Evolutionary conservation across 1,140 invertebrate species (phyloP), one percentile per base, ranked within the genome.

Genomic region (Neodiprion virginianus): DNA sequence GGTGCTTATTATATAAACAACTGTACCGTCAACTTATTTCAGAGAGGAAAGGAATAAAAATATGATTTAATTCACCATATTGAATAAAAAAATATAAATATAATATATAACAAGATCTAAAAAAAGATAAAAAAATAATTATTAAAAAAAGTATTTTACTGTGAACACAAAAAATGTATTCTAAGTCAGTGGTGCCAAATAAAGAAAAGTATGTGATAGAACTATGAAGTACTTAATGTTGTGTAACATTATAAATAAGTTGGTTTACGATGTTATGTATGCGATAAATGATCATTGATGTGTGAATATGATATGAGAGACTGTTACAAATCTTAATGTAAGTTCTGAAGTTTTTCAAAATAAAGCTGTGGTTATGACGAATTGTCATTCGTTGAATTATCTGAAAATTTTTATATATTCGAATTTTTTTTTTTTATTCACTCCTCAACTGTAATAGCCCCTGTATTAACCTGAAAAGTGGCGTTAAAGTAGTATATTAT

Each of bases 141-240:
- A 21, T 21, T 21, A 21, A 21, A 21, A 21, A 21, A 21, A 21
- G 17, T 21, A 21, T 21, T 21, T 21, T 21, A 21, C 17, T 21
- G 67, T 68, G 17, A 68, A 68, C 67, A 68, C 67, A 68, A 68
- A 68, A 68, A 1, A 68, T 68, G 67, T 68, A 68, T 1, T 17
- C 67, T 11, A 68, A 68, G 67, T 68, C 28, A 68, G 17, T 68
- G 67, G 67, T 68, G 67, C 67, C 67, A 68, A 68, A 61, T 11
- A 68, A 17, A 1, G 28, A 68, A 9, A 68, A 68, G 17, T 68
- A 1, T 68, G 67, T 68, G 67, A 68, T 68, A 21, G 17, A 68
- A 68, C n/a, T 68, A 68, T 68, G 1, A 68, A 68, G 17, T 68
- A 68, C 8, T 68, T 68, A 68, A 28, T n/a, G 53, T 61, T 61